phyloP scores from a whole-genome alignment of 1,140 invertebrate species.

The Drosophila tsacasi region DNA sequence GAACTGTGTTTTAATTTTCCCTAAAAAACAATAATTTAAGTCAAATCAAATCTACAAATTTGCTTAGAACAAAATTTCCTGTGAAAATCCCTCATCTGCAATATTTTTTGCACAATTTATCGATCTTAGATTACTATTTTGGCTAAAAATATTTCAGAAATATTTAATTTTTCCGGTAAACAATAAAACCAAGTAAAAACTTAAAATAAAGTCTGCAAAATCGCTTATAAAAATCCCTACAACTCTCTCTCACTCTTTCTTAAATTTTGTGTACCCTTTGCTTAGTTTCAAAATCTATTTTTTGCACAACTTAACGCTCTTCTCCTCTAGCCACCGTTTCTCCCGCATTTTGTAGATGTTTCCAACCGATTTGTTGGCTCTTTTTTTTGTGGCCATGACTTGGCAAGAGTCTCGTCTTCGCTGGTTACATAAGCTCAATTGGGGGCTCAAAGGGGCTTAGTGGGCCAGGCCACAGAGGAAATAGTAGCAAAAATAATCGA shows the following conservation, averaged over 20 bases:
- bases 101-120: neutral
- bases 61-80: neutral
- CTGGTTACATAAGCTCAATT: constrained; percentile 34
- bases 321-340: neutral
- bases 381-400: constrained; percentile 30
- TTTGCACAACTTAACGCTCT: constrained; percentile 4
- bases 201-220: neutral
- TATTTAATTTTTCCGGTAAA: neutral
- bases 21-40: neutral
- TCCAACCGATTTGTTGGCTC: constrained; percentile 15
- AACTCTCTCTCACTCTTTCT: neutral
- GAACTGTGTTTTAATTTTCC: neutral
- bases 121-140: neutral
- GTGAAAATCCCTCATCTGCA: neutral
- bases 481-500: neutral
- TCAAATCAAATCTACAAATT: too few species aligned
- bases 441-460: constrained; percentile 13
- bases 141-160: neutral
- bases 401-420: constrained; percentile 12
- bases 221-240: too few species aligned
- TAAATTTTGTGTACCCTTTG: neutral
- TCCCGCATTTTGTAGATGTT: constrained; percentile 18
- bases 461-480: constrained; percentile 4
- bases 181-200: neutral
- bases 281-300: neutral